Evolutionary conservation across 2,888 invertebrate species (phyloP).

Genomic region (Orthosia gracilis): DNA sequence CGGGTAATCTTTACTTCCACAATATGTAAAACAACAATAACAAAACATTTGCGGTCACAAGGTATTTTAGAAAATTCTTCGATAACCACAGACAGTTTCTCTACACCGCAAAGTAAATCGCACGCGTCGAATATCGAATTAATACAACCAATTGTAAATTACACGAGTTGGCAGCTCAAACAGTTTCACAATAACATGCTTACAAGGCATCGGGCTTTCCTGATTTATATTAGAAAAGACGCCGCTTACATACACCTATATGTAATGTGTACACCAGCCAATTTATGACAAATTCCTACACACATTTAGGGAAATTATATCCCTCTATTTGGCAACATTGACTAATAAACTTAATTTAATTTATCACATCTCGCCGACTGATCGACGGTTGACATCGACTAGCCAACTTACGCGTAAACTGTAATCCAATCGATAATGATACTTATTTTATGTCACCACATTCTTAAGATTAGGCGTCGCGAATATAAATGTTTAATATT

Average conservation of each 20-base stretch:
- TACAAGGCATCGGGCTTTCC: conserved; percentile 48
- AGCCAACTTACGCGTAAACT: conserved; percentile 67
- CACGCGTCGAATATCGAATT: conserved; percentile 62
- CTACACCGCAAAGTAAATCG: conserved; percentile 60
- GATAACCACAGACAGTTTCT: conserved; percentile 51
- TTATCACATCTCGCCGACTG: conserved; percentile 67
- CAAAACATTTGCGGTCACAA: conserved; percentile 43
- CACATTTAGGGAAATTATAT: conserved; percentile 71
- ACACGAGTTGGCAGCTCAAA: conserved; percentile 57
- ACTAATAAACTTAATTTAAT: conserved; percentile 68
- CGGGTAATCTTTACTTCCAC: background rate
- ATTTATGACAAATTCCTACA: conserved; percentile 74
- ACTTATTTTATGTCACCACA: conserved; percentile 68
- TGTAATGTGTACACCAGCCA: conserved; percentile 18
- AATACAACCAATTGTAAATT: conserved; percentile 64
- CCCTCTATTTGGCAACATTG: conserved; percentile 69
- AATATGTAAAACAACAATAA: conserved; percentile 35
- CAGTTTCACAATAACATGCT: conserved; percentile 56
- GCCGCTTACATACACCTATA: conserved; percentile 18
- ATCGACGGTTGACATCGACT: conserved; percentile 70
- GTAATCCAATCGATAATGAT: conserved; percentile 68
- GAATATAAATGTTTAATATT: conserved; percentile 69
- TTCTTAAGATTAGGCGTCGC: conserved; percentile 70
- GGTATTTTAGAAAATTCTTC: conserved; percentile 44
- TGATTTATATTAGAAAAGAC: conserved; percentile 47